Conservation (phyloP, 2,113 vertebrate genomes). For the Aix galericulata region DNA sequence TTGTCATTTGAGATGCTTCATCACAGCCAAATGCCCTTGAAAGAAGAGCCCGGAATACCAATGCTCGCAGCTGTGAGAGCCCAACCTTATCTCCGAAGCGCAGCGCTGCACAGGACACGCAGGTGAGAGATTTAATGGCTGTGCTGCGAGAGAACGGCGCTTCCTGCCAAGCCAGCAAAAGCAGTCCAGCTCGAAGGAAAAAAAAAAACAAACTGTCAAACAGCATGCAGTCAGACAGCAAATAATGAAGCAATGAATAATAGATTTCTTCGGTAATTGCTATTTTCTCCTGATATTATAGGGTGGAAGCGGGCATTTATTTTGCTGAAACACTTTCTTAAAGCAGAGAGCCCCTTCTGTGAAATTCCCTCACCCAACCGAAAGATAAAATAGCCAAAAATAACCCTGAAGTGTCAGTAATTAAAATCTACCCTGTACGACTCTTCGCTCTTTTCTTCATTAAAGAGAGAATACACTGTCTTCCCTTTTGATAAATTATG, state of each 20-base stretch:
- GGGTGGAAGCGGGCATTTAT: neutral
- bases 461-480: neutral
- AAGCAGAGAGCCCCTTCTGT: neutral
- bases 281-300: neutral
- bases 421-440: neutral
- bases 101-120: conserved; percentile 59
- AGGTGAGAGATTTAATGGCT: conserved; percentile 70
- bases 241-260: conserved; percentile 25
- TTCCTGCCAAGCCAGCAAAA: conserved; percentile 31
- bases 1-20: conserved; percentile 37
- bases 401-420: neutral
- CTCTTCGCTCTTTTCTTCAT: neutral
- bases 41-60: conserved; percentile 38
- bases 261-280: neutral
- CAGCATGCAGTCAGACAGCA: neutral
- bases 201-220: neutral
- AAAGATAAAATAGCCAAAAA: neutral
- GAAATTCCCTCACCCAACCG: neutral
- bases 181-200: neutral
- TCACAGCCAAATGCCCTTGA: conserved; percentile 62
- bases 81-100: conserved; percentile 62
- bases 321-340: neutral
- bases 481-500: neutral
- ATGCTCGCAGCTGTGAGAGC: conserved; percentile 14
- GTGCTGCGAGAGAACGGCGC: conserved; percentile 18